Evolutionary conservation across 2,113 vertebrate species (phyloP).

Genomic region (Fukomys damarensis): DNA sequence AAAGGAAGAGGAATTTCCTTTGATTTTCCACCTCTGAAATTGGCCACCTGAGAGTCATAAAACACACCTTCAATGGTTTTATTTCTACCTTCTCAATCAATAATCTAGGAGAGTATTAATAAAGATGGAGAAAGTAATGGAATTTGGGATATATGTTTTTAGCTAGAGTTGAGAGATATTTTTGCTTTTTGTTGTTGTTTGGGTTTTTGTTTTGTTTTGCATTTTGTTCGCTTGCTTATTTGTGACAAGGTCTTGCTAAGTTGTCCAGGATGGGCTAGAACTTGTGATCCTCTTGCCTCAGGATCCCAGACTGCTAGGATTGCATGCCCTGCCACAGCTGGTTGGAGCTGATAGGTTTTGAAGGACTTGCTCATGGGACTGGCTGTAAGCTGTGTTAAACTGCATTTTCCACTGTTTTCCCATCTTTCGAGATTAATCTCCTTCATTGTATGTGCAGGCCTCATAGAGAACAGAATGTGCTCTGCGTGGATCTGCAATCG

Average conservation of each 20-base stretch:
- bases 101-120: background rate
- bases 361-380: background rate
- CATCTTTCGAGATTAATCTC: background rate
- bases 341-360: background rate
- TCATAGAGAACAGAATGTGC: background rate
- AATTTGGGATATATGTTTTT: background rate
- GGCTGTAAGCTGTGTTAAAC: background rate
- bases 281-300: background rate
- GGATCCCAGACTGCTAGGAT: background rate
- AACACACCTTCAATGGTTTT: background rate
- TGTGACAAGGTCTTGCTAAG: background rate
- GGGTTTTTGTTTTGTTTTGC: background rate
- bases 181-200: background rate
- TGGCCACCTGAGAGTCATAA: background rate
- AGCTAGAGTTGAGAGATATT: background rate
- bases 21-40: background rate
- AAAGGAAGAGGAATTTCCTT: background rate
- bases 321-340: background rate
- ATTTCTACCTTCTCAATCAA: background rate
- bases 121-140: background rate
- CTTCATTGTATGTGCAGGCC: background rate
- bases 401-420: background rate
- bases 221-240: background rate
- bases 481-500: background rate
- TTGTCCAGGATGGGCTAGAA: background rate